Evolutionary conservation across 2,888 invertebrate species (phyloP).

Genomic region (Camponotus fellah): DNA sequence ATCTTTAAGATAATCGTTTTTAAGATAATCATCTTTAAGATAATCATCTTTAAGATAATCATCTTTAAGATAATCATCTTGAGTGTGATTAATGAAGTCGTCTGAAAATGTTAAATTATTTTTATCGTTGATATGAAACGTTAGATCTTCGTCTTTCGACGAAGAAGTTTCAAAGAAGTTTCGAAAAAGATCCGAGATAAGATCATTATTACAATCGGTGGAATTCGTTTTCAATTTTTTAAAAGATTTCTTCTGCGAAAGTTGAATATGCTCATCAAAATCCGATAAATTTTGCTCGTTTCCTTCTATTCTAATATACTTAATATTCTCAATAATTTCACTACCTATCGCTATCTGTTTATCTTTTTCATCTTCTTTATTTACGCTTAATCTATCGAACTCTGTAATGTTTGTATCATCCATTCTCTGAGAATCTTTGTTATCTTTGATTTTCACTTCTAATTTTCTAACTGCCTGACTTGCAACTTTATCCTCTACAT

Average conservation of each 20-base stretch:
- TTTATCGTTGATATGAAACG: neutral
- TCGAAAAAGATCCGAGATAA: neutral
- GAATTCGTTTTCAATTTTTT: neutral
- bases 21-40: neutral
- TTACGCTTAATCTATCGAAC: neutral
- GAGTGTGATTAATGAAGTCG: neutral
- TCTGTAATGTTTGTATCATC: neutral
- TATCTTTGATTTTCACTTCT: neutral
- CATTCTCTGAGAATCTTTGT: neutral
- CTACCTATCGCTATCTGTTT: neutral
- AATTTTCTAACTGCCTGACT: neutral
- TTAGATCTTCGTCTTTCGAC: neutral
- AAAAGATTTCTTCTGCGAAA: neutral
- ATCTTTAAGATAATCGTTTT: neutral
- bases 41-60: slow-evolving; percentile 5
- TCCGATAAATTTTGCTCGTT: slow-evolving; percentile 7
- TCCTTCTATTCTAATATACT: neutral
- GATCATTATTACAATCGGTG: neutral
- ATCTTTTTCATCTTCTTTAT: slow-evolving; percentile 1
- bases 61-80: slow-evolving; percentile 5
- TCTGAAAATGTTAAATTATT: neutral
- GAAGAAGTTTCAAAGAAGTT: neutral
- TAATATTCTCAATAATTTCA: neutral
- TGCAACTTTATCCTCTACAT: neutral
- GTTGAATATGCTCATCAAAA: neutral